phyloP scores from a whole-genome alignment of 2,113 vertebrate genomes.

The Zingel zingel region DNA sequence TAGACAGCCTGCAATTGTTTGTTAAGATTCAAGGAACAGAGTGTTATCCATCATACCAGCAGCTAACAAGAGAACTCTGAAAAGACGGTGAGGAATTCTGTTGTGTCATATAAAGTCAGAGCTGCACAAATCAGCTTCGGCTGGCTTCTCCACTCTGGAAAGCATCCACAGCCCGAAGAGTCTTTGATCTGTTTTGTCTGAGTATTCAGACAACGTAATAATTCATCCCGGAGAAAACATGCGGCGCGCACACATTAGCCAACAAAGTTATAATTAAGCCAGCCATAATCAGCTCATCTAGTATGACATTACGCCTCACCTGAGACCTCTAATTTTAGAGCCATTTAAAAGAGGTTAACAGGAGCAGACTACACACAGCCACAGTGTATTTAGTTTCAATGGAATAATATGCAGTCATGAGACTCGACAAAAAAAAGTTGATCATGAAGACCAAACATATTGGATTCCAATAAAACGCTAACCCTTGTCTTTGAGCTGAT shows the following conservation, averaged over 20 bases:
- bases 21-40: slow-evolving; percentile 51
- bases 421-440: slow-evolving; percentile 58
- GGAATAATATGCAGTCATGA: slow-evolving; percentile 62
- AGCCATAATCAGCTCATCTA: slow-evolving; percentile 79
- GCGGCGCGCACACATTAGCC: slow-evolving; percentile 66
- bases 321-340: slow-evolving; percentile 81
- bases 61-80: slow-evolving; percentile 46
- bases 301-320: slow-evolving; percentile 77
- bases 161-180: slow-evolving; percentile 38
- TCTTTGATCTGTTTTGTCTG: slow-evolving; percentile 72
- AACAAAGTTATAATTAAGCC: slow-evolving; percentile 80
- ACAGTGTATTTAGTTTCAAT: slow-evolving; percentile 61
- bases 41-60: slow-evolving; percentile 36
- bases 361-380: slow-evolving; percentile 65
- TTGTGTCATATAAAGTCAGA: slow-evolving; percentile 49
- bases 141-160: slow-evolving; percentile 48
- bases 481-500: slow-evolving; percentile 39
- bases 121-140: slow-evolving; percentile 26
- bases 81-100: slow-evolving; percentile 55
- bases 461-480: slow-evolving; percentile 51
- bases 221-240: slow-evolving; percentile 67
- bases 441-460: slow-evolving; percentile 48
- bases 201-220: slow-evolving; percentile 63
- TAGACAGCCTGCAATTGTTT: slow-evolving; percentile 52
- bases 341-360: slow-evolving; percentile 79